Evolutionary conservation across 2,113 vertebrate genomes (phyloP).

Genomic region (Antennarius striatus): DNA sequence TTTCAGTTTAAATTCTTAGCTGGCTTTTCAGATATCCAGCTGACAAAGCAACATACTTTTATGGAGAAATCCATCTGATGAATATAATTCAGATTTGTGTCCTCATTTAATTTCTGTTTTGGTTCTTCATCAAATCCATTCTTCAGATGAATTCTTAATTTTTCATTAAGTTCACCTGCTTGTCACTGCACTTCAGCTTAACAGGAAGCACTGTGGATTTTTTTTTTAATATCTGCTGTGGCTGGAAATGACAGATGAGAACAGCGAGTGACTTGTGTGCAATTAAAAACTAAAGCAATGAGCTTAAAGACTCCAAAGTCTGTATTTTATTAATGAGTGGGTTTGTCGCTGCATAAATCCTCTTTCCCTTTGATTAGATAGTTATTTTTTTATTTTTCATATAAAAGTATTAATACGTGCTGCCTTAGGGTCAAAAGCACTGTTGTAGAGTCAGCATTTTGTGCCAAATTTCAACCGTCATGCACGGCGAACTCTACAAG

Average conservation of each 20-base stretch:
- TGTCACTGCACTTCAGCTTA: background rate
- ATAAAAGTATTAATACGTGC: constrained; percentile 1
- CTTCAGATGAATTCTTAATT: background rate
- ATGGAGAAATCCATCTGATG: too few relatives aligned
- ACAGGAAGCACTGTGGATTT: background rate
- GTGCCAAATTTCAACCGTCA: constrained; percentile 1
- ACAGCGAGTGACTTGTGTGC: background rate
- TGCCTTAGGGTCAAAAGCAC: background rate
- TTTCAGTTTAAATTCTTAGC: too few relatives aligned
- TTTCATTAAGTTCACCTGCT: background rate
- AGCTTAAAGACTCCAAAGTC: background rate
- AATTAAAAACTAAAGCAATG: background rate
- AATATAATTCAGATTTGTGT: background rate
- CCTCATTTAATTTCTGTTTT: background rate
- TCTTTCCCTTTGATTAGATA: background rate
- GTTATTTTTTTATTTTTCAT: background rate
- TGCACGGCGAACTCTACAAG: background rate
- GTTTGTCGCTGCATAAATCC: background rate
- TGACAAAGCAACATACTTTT: too few relatives aligned
- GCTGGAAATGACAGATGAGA: background rate
- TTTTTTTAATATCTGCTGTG: background rate
- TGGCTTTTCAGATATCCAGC: too few relatives aligned
- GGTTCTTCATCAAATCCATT: background rate
- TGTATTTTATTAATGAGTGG: background rate
- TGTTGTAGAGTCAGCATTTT: background rate